Evolutionary conservation across 1,140 invertebrate species (phyloP), one percentile per base, ranked within the genome.

Genomic region (Pteromalus puparum): DNA sequence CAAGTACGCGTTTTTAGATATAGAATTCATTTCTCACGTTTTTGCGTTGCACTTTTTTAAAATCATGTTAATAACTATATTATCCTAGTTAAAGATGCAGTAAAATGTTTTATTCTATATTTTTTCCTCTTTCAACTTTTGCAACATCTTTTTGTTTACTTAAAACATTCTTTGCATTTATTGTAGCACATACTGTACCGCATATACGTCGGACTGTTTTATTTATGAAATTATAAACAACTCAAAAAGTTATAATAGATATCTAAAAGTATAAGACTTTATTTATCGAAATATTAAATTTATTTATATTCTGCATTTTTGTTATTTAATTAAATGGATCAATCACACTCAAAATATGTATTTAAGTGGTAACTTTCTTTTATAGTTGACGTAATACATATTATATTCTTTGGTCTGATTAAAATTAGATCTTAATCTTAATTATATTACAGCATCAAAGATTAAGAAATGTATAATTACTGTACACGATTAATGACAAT

Each of bases 91-190:
- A 74, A 53, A 65, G 6, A 7, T 73, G 24, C 34, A 26, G 9
- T n/a, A 24, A 61, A 28, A 28, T 6, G 30, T 9, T 61, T 74
- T 34, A 13, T 74, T 53, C 61, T 9, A 42, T 46, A 82, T 9
- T 28, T 21, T 82, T 46, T 82, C 65, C n/a, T 67, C 26, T 74
- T 75, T 82, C 42, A 65, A 61, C 1, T 7, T 18, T 18, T 82
- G 13, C 65, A 46, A 82, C 13, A 81, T 28, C 28, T 75, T 76
- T 76, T 65, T 61, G 30, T 65, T 38, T 21, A 46, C 24, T n/a
- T 46, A 75, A n/a, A 76, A 24, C 74, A 48, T 82, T 68, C 46
- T 61, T 70, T 82, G 13, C 10, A 38, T 81, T 72, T 74, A 68
- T 67, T 75, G 26, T 77, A 83, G 24, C 12, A n/a, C 46, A 70